Conservation (phyloP, 2,113 vertebrate species). For the Rhynchopsitta pachyrhyncha region DNA sequence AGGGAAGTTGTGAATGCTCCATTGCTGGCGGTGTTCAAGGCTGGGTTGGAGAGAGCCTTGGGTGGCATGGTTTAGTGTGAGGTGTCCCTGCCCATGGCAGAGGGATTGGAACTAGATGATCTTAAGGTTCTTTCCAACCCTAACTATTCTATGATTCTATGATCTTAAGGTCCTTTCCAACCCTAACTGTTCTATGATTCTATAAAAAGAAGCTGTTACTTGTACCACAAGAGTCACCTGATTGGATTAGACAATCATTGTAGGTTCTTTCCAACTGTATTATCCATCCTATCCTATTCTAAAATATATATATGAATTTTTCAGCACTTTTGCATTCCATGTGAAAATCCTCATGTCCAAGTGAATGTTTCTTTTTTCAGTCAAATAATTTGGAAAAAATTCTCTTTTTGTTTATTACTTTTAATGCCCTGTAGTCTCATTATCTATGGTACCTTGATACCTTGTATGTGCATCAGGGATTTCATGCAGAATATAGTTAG, state of each 20-base stretch:
- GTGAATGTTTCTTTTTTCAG: not conserved
- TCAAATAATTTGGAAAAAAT: not conserved
- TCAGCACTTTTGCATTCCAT: not conserved
- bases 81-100: too few relatives aligned
- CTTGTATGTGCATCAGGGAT: not conserved
- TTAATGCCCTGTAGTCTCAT: not conserved
- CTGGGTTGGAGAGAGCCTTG: too few relatives aligned
- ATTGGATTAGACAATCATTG: not conserved
- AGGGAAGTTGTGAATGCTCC: too few relatives aligned
- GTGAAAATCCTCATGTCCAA: not conserved
- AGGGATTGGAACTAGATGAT: too few relatives aligned
- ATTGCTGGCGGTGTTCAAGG: too few relatives aligned
- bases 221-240: not conserved
- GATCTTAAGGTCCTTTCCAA: too few relatives aligned
- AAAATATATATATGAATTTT: accelerated
- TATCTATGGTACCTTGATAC: not conserved
- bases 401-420: not conserved
- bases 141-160: too few relatives aligned
- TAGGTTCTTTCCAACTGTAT: not conserved
- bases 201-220: not conserved
- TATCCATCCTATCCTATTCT: not conserved
- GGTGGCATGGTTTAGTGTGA: too few relatives aligned
- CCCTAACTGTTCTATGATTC: too few relatives aligned
- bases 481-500: not conserved
- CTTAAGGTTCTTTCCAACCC: too few relatives aligned